phyloP scores from a whole-genome alignment of 2,113 vertebrate genomes.

The Thunnus thynnus region DNA sequence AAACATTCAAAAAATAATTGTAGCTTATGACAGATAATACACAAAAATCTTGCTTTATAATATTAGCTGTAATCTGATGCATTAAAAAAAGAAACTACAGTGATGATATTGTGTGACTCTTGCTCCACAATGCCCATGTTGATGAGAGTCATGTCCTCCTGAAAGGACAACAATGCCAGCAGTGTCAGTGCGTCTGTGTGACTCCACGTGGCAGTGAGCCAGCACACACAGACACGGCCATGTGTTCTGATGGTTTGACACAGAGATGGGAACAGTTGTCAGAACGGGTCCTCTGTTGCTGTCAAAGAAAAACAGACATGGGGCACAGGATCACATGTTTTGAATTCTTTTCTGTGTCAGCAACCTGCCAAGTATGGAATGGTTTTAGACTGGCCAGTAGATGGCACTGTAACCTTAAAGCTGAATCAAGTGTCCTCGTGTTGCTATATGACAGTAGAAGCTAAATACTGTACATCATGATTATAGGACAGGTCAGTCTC shows the following conservation, averaged over 20 bases:
- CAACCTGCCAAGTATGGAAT: background rate
- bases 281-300: conserved; percentile 47
- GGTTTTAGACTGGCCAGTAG: conserved; percentile 63
- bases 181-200: conserved; percentile 32
- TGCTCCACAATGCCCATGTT: conserved; percentile 31
- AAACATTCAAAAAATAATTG: background rate
- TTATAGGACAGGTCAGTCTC: conserved; percentile 17
- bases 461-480: conserved; percentile 31
- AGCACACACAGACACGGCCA: conserved; percentile 50
- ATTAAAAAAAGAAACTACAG: conserved; percentile 7
- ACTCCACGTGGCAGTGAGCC: conserved; percentile 42
- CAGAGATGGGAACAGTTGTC: conserved; percentile 50
- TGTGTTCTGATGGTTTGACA: conserved; percentile 46
- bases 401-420: conserved; percentile 76
- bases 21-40: background rate
- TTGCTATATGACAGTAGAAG: conserved; percentile 2
- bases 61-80: background rate
- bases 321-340: conserved; percentile 40
- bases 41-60: background rate
- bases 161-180: conserved; percentile 49
- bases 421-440: conserved; percentile 9
- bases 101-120: conserved; percentile 17
- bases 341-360: conserved; percentile 22
- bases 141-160: conserved; percentile 31
- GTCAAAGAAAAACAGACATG: conserved; percentile 32